A percentile compares a stretch with the other conserved stretches of the same genome.
Conservation (phyloP, 2,888 invertebrate species). For the Macrophya alboannulata region DNA sequence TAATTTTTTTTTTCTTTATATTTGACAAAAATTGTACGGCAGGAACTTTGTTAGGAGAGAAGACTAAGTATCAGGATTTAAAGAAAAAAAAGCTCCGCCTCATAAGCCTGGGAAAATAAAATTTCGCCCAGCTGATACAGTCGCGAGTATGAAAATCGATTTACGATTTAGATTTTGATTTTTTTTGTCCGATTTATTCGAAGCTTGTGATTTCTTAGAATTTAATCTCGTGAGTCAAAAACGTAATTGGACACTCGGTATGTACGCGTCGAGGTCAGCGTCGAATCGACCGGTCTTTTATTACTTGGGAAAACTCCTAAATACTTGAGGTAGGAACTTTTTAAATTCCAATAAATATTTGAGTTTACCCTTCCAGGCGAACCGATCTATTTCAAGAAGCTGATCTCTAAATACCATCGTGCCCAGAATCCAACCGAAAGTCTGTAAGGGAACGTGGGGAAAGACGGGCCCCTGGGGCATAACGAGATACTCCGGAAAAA, state of each 20-base stretch:
- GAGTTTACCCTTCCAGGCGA: conserved; percentile 66
- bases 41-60: neutral
- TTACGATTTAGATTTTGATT: neutral
- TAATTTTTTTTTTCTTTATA: neutral
- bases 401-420: conserved; percentile 18
- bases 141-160: neutral
- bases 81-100: neutral
- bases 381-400: neutral
- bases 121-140: neutral
- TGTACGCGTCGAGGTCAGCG: neutral
- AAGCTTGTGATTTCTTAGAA: neutral
- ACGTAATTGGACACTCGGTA: neutral
- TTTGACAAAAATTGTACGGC: conserved; percentile 7
- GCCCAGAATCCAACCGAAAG: conserved; percentile 19
- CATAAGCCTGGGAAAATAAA: neutral
- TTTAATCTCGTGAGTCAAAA: neutral
- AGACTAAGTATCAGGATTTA: neutral
- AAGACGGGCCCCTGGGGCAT: too few relatives aligned
- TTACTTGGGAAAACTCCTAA: conserved; percentile 75
- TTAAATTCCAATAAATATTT: conserved; percentile 78
- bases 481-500: neutral
- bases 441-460: neutral
- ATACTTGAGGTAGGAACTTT: conserved; percentile 73
- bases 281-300: conserved; percentile 63
- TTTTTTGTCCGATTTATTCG: neutral